phyloP scores from a whole-genome alignment of 2,888 invertebrate genomes.

The Axea sp. region DNA sequence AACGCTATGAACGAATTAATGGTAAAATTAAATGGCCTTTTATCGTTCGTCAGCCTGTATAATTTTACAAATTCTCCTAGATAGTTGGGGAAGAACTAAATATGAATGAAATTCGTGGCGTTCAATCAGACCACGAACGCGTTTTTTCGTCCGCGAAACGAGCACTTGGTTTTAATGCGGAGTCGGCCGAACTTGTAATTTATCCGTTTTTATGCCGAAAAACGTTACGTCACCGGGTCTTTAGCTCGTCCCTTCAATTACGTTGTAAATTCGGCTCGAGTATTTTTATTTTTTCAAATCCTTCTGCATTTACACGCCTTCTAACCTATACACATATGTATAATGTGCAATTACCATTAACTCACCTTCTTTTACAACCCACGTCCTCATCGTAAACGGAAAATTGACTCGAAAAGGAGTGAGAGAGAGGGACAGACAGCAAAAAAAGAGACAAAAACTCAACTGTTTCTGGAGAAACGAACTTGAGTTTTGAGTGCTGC shows the following conservation, averaged over 20 bases:
- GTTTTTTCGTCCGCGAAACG: constrained; percentile 19
- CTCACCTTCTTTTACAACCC: constrained; percentile 62
- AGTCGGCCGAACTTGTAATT: constrained; percentile 38
- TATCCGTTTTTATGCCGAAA: constrained; percentile 54
- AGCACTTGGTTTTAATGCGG: background rate
- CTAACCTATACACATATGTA: constrained; percentile 56
- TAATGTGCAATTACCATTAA: constrained; percentile 63
- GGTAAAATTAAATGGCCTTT: constrained; percentile 32
- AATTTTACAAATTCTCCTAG: constrained; percentile 15
- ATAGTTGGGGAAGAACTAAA: background rate
- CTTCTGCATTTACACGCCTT: constrained; percentile 60
- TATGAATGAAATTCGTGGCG: constrained; percentile 22
- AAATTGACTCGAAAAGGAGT: constrained; percentile 58
- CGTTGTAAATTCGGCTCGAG: constrained; percentile 53
- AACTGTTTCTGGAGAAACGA: constrained; percentile 48
- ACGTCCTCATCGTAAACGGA: constrained; percentile 63
- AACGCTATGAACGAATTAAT: constrained; percentile 15
- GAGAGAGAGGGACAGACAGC: constrained; percentile 5
- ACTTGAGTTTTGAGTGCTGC: constrained; percentile 40
- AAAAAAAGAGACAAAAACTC: constrained; percentile 31
- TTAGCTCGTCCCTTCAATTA: constrained; percentile 56
- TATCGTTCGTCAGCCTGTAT: constrained; percentile 2
- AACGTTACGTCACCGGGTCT: constrained; percentile 53
- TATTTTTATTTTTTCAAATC: constrained; percentile 58
- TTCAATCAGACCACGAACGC: constrained; percentile 23